Conservation (phyloP, 92 coral and sea anemone genomes). For the Porites lobata region DNA sequence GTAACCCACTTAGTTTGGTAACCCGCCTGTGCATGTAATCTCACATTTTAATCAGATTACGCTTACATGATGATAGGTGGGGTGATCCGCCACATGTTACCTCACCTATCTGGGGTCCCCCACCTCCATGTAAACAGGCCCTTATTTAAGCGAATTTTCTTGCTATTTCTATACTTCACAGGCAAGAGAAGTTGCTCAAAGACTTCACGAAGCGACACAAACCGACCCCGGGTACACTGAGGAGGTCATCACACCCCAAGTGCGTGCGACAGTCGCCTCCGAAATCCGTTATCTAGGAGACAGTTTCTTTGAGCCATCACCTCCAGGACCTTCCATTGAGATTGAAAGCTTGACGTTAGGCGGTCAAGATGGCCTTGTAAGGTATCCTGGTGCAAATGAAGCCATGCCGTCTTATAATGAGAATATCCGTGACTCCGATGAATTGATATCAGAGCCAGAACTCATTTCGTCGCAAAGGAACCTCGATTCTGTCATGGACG, state of each 20-base stretch:
- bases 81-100: no score
- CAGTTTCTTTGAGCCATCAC: not conserved
- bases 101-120: no score
- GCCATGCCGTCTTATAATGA: constrained; percentile 15
- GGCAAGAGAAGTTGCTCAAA: constrained; percentile 27
- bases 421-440: constrained; percentile 11
- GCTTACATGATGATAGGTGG: no score
- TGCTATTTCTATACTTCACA: not conserved
- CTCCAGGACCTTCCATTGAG: not conserved
- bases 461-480: constrained; percentile 29
- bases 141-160: no score
- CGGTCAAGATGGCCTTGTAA: constrained; percentile 22
- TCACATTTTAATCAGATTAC: no score
- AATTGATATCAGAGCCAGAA: constrained; percentile 57
- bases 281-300: constrained; percentile 38
- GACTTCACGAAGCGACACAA: constrained; percentile 41
- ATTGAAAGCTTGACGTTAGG: not conserved
- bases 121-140: no score
- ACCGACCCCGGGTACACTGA: constrained; percentile 33
- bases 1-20: no score
- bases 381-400: not conserved
- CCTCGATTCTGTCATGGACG: constrained; percentile 55
- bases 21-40: no score
- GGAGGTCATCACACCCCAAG: constrained; percentile 35
- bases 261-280: constrained; percentile 39